These are phyloP conservation scores for Cacatua alba DNA, from an alignment of 2,113 vertebrate species.

Conservation along the genomic window DNA sequence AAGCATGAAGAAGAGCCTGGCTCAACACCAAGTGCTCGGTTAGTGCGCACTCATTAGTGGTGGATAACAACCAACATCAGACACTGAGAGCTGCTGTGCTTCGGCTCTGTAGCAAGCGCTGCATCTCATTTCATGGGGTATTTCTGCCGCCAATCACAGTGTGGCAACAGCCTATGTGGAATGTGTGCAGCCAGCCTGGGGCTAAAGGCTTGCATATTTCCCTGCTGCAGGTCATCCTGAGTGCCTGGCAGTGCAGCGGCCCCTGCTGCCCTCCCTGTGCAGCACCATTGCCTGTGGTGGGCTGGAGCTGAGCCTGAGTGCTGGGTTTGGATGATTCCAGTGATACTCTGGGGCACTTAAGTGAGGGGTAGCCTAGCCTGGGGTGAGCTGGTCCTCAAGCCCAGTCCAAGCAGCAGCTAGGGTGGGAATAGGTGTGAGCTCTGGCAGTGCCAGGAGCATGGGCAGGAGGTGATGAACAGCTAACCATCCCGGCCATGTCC, in stretches of 20 bases:
- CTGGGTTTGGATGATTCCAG: background rate
- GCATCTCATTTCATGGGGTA: fast-evolving
- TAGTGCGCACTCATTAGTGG: fast-evolving
- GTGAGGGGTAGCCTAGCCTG: background rate
- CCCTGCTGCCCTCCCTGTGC: background rate
- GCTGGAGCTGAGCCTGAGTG: background rate
- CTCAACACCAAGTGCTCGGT: fast-evolving
- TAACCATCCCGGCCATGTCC: background rate
- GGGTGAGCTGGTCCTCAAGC: too few relatives aligned
- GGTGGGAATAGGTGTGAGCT: background rate
- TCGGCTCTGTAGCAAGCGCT: background rate
- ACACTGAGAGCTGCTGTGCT: background rate
- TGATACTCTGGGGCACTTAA: background rate
- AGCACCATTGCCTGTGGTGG: background rate
- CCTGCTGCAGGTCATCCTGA: background rate
- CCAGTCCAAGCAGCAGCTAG: fast-evolving
- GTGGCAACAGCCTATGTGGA: fast-evolving
- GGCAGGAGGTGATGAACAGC: background rate
- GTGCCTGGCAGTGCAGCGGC: fast-evolving
- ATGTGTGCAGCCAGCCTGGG: background rate
- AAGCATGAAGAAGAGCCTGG: background rate
- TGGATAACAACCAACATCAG: background rate
- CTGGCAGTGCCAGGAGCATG: background rate
- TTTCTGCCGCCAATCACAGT: background rate
- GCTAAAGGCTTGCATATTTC: background rate